Base-by-base conservation (phyloP, 1,140 invertebrate species). In the Trichogramma pretiosum region DNA sequence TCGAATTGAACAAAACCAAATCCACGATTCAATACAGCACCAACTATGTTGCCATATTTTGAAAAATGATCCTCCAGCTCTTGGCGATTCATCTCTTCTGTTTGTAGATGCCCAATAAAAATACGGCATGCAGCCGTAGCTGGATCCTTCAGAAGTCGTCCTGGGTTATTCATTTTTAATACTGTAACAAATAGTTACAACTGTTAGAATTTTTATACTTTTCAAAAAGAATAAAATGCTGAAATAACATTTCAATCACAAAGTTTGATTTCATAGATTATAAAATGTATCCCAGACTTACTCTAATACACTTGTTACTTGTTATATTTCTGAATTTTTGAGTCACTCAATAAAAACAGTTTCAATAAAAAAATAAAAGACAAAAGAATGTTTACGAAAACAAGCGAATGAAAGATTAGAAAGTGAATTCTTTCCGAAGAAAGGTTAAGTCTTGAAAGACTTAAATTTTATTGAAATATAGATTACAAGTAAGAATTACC, bases 1-100 rank as follows among this genome's bases (percentile, higher is more conserved):
- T 83, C 82, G 73, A 83, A 92, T 58, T 93, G 89, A 5, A 92
- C 81, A 68, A 92, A 93, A 30, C 84, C 88, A 74, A 88, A 92
- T 19, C 85, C 81, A 56, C 80, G 77, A 54, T 87, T 84, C 16
- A 86, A 70, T 10, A 83, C 64, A 3, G 87, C 77, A 4, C 83
- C 87, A 60, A 82, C 58, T 50, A 86, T 77, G 48, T 73, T 78
- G 9, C 87, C 88, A 65, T 87, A 83, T 34, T 77, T 76, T 45
- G 74, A 71, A 63, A 89, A 90, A 64, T 84, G 80, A 34, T 81
- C 78, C 48, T 86, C 84, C 14, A 90, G 55, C 47, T 87, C 82
- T 11, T 80, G 74, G 14, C 79, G 75, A 7, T 76, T 80, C 23
- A 78, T 74, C 8, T 74, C 71, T 50, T 83, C 79, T 0, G 77